phyloP scores from a whole-genome alignment of 2,888 invertebrate genomes.

The Drosophila yooni region DNA sequence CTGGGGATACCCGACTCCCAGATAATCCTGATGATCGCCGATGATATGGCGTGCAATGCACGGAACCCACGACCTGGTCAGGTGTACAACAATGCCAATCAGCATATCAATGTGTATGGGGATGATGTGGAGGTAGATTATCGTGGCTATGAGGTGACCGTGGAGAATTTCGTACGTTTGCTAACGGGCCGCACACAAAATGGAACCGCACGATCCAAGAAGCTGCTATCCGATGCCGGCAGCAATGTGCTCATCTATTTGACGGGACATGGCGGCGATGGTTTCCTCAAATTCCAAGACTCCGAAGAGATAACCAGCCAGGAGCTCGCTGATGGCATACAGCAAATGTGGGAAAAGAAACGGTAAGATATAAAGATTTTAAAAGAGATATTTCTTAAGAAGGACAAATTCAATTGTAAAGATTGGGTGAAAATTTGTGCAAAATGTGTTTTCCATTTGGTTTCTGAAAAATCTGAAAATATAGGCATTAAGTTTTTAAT shows the following conservation, averaged over 20 bases:
- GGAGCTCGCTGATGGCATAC: conserved; percentile 98
- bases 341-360: conserved; percentile 99
- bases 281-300: conserved; percentile 99
- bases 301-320: conserved; percentile 99
- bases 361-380: conserved; percentile 86
- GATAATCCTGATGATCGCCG: conserved; percentile 99
- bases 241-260: conserved; percentile 98
- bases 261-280: conserved; percentile 99
- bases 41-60: conserved; percentile 99
- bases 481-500: neutral
- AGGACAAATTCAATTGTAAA: neutral
- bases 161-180: conserved; percentile 98
- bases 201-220: conserved; percentile 97
- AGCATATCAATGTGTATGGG: conserved; percentile 99
- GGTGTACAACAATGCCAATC: conserved; percentile 99
- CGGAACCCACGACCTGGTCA: conserved; percentile 98
- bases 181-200: conserved; percentile 96
- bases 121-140: conserved; percentile 99
- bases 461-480: neutral
- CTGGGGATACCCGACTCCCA: conserved; percentile 99
- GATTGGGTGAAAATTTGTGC: too few relatives aligned
- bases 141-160: conserved; percentile 97
- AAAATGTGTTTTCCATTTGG: neutral
- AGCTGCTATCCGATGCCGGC: conserved; percentile 97
- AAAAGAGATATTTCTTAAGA: neutral